Percentiles rank a stretch among this genome's conserved stretches.
These are phyloP conservation scores for Heliconius erato DNA, from an alignment of 2,888 invertebrate species.

Conservation along the genomic window DNA sequence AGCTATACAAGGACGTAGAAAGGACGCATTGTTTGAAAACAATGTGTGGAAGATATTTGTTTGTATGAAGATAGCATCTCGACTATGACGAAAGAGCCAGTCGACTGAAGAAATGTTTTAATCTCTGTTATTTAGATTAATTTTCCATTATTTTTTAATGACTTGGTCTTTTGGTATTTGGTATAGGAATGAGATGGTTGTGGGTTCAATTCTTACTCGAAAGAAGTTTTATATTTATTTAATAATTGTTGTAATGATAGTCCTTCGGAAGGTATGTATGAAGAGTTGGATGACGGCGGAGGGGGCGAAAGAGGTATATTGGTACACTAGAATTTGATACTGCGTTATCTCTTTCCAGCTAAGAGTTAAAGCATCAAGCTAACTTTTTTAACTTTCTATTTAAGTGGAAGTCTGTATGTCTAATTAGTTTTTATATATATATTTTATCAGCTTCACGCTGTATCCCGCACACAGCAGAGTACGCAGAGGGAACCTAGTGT, in stretches of 20 bases:
- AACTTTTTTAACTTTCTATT: too few species aligned
- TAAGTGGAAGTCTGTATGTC: too few species aligned
- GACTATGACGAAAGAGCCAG: conserved; percentile 38
- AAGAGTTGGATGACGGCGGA: too few species aligned
- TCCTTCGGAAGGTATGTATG: too few species aligned
- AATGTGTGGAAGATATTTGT: conserved; percentile 49
- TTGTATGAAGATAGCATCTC: conserved; percentile 32
- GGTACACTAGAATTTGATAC: too few species aligned
- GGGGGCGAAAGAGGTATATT: too few species aligned
- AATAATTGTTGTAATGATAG: neutral
- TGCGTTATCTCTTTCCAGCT: too few species aligned
- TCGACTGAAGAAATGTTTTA: conserved; percentile 40
- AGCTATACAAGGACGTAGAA: conserved; percentile 48
- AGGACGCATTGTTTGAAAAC: conserved; percentile 49
- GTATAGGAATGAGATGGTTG: neutral
- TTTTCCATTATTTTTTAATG: conserved; percentile 20
- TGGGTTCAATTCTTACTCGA: neutral
- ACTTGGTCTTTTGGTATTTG: neutral
- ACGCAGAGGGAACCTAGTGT: too few species aligned
- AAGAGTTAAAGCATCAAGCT: too few species aligned
- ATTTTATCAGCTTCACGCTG: too few species aligned
- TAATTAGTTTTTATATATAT: too few species aligned
- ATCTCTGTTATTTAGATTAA: conserved; percentile 25
- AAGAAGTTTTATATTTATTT: neutral
- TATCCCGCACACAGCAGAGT: too few species aligned